Conservation (phyloP, 2,888 invertebrate species). For the Drosophila macrothrix region DNA sequence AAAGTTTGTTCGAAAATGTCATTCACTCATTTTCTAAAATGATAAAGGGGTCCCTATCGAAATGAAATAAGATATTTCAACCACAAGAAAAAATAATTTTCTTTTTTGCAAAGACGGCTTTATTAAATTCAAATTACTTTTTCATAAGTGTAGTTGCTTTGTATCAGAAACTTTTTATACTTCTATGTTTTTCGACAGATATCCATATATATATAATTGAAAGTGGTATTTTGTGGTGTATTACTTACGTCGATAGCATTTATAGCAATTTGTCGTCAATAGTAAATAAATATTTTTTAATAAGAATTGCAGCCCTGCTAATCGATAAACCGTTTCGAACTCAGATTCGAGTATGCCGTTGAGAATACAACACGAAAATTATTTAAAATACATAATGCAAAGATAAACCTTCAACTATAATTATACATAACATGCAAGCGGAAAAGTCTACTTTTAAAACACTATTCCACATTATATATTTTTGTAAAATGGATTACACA, state of each 20-base stretch:
- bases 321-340: slow-evolving; percentile 8
- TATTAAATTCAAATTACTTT: background rate
- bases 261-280: background rate
- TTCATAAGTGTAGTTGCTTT: background rate
- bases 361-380: background rate
- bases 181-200: background rate
- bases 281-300: background rate
- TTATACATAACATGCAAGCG: background rate
- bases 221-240: background rate
- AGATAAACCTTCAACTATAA: background rate
- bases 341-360: background rate
- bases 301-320: slow-evolving; percentile 1
- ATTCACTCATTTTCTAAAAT: background rate
- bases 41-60: background rate
- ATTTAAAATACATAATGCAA: background rate
- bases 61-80: background rate
- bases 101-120: background rate
- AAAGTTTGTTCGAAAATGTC: background rate
- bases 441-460: background rate
- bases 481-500: background rate
- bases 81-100: background rate
- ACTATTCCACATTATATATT: background rate
- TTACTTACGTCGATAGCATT: background rate
- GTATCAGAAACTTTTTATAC: background rate
- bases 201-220: background rate